Percentiles rank a stretch among this genome's conserved stretches.
Conservation (phyloP, 2,888 invertebrate species). For the Drosophila ochracea region DNA sequence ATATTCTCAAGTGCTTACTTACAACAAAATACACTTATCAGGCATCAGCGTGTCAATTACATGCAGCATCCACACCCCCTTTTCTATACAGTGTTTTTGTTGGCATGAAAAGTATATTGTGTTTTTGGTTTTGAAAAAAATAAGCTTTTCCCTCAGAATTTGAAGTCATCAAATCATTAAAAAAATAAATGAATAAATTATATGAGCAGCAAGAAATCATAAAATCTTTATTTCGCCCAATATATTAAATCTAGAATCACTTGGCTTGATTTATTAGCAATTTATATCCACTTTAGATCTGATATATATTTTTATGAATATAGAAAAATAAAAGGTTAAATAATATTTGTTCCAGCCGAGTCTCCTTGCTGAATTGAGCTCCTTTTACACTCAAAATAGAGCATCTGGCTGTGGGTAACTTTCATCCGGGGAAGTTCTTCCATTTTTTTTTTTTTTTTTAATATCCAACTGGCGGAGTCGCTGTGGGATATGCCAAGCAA, state of each 20-base stretch:
- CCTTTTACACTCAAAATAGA: not conserved
- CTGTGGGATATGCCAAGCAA: conserved; percentile 55
- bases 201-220: not conserved
- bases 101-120: conserved; percentile 2
- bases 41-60: conserved; percentile 78
- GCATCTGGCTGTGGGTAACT: conserved; percentile 1
- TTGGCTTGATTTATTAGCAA: not conserved
- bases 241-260: not conserved
- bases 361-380: not conserved
- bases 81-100: not conserved
- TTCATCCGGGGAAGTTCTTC: not conserved
- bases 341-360: not conserved
- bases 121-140: not conserved
- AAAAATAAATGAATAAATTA: not conserved
- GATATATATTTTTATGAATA: not conserved
- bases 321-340: not conserved
- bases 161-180: not conserved
- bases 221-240: not conserved
- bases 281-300: not conserved
- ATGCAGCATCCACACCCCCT: conserved; percentile 33
- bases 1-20: conserved; percentile 69
- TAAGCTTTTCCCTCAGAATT: no score
- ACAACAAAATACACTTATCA: conserved; percentile 78
- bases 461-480: conserved; percentile 4
- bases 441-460: conserved; percentile 17